Base-by-base conservation (phyloP, 2,113 vertebrate species). In the Ameiurus melas region DNA sequence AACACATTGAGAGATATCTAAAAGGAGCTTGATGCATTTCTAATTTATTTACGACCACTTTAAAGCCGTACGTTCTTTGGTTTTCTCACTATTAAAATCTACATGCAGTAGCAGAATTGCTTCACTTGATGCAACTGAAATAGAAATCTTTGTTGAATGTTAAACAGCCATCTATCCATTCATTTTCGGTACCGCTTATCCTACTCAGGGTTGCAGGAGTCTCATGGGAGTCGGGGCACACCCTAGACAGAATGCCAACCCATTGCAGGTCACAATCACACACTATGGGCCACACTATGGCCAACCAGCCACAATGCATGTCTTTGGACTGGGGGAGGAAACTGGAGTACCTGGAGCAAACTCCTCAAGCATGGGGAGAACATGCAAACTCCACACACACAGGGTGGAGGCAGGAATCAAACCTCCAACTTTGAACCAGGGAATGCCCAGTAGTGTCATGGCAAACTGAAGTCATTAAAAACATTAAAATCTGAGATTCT, bases 41-140 rank as follows among this genome's bases (percentile, higher is more conserved):
- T 80, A 36, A 75, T 83, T 70, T 58, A 66, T n/a, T 51, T 39
- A 55, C 33, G n/a, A 83, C 75, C 51, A 71, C 53, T 53, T 84
- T 88, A 78, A 83, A 86, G 53, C 60, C 79, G 68, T 84, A 71
- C 43, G 39, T 30, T 68, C 51, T 36, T 84, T 20, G 0, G 17
- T 71, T 71, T 58, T 55, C 64, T 82, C 22, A 16, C 78, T 83
- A 58, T 82, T 70, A 36, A 71, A 71, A 25, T 43, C 39, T 58
- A 83, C 68, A 43, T 20, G 19, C 86, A 58, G 9, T 3, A 36
- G 78, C 22, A 71, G 51, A 73, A 47, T 47, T 47, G 22, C 13
- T 27, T 43, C 36, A 43, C 19, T 51, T 77, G 4, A 75, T 1
- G 1, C 20, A 77, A 14, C 20, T 47, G 3, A 43, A 77, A 47